These are phyloP conservation scores for Drosophila prolongata DNA, from an alignment of 2,888 invertebrate species.

Conservation along the genomic window DNA sequence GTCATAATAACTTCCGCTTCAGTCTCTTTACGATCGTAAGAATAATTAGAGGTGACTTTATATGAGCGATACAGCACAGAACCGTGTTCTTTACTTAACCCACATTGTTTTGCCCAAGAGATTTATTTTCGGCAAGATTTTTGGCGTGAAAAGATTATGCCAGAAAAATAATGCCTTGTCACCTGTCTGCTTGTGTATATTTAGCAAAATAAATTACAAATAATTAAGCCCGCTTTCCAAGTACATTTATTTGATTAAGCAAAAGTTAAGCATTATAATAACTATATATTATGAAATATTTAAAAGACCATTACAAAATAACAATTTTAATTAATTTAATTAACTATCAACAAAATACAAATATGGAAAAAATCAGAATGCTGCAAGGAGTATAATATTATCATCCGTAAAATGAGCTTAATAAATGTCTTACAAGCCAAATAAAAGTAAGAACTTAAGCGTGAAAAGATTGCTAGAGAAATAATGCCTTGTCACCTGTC, in stretches of 20 bases:
- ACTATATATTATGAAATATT: too few relatives aligned
- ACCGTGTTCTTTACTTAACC: slow-evolving; percentile 39
- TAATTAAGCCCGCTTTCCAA: neutral
- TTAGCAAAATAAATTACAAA: neutral
- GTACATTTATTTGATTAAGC: too few relatives aligned
- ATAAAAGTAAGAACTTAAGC: slow-evolving; percentile 23
- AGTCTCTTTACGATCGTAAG: slow-evolving; percentile 48
- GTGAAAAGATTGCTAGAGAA: slow-evolving; percentile 36
- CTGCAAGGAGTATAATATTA: neutral
- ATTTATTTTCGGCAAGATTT: slow-evolving; percentile 28
- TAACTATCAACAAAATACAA: too few relatives aligned
- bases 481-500: slow-evolving; percentile 57
- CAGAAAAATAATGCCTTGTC: slow-evolving; percentile 5
- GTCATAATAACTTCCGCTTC: slow-evolving; percentile 62
- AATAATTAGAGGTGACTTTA: slow-evolving; percentile 49
- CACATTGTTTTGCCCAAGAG: slow-evolving; percentile 41
- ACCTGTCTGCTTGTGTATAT: slow-evolving; percentile 4
- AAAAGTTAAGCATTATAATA: too few relatives aligned
- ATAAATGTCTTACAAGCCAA: slow-evolving; percentile 2
- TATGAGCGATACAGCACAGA: slow-evolving; percentile 7
- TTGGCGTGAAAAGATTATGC: slow-evolving; percentile 49
- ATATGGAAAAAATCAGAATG: too few relatives aligned
- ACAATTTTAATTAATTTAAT: too few relatives aligned
- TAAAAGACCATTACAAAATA: too few relatives aligned
- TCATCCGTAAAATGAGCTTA: neutral